Percentiles rank a stretch among this genome's conserved stretches.
Evolutionary conservation across 2,888 invertebrate species (phyloP).

Genomic region (Apoda limacodes): DNA sequence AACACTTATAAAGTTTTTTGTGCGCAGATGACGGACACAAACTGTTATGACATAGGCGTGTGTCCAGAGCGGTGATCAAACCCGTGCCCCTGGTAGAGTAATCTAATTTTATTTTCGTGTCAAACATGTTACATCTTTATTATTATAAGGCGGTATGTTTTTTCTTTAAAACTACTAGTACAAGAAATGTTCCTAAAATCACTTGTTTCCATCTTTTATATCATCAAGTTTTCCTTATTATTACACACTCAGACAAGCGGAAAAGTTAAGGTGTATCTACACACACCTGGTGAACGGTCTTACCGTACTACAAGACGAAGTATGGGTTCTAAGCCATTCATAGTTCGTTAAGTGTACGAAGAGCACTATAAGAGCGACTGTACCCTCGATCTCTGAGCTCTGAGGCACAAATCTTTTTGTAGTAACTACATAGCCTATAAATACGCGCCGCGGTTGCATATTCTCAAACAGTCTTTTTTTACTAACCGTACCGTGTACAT

Average conservation of each 20-base stretch:
- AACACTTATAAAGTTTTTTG: no score
- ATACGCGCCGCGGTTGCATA: constrained; percentile 37
- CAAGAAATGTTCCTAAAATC: no score
- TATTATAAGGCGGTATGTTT: no score
- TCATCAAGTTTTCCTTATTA: no score
- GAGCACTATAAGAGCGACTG: constrained; percentile 21
- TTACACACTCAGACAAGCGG: constrained; percentile 30
- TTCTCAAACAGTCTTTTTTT: constrained; percentile 66
- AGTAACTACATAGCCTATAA: constrained; percentile 50
- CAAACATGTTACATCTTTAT: no score
- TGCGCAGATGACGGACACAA: no score
- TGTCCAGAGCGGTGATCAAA: no score
- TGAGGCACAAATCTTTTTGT: constrained; percentile 38
- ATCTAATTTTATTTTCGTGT: no score
- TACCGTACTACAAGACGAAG: neutral
- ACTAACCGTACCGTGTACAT: constrained; percentile 45
- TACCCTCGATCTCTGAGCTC: constrained; percentile 32
- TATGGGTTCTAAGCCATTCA: constrained; percentile 2
- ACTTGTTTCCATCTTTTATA: no score
- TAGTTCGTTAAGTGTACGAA: constrained; percentile 14
- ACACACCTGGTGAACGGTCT: constrained; percentile 15
- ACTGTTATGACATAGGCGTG: no score
- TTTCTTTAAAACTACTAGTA: no score
- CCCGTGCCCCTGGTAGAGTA: no score
- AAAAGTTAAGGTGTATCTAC: constrained; percentile 13